Base-by-base conservation (phyloP, 2,888 invertebrate species). In the Diadegma fenestrale region DNA sequence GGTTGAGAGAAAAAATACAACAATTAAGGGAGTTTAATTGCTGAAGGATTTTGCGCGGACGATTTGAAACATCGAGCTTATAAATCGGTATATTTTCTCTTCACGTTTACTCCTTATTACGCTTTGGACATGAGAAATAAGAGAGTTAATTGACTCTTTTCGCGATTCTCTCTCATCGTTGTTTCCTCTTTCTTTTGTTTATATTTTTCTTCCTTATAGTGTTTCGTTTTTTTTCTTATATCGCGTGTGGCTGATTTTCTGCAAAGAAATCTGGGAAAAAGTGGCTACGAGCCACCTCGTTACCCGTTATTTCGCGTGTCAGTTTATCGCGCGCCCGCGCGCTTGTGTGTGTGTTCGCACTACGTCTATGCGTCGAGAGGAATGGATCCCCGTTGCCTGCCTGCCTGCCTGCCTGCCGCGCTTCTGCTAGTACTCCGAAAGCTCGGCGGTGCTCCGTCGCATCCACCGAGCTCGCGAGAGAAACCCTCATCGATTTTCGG, bases 401-500 rank as follows among this genome's bases (percentile, higher is more conserved):
- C 58, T 14, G 58, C 26, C 58, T 58, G 37, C 37, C 41, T 19
- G 54, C 26, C 61, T 22, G 41, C 41, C 22, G 41, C 41, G 61
- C 43, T 73, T 22, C 61, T 63, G 41, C 43, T 61, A 58, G 43
- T 54, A 22, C 64, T 77, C 58, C 26, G 58, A 58, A 58, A 58
- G 58, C 58, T 58, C 58, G 48, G 26, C 8, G 78, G 68, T 78
- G 66, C 69, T 69, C 45, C 73, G 69, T 33, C 76, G 69, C 84
- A 78, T 68, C 58, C 68, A 61, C 77, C 81, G 81, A 78, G 78
- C 81, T 73, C 80, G 77, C 66, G 77, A 84, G 84, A 78, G 79
- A 79, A 71, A 71, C 85, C 75, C 85, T 85, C 85, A 85, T 85
- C 81, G 85, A 85, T 85, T 85, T 85, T 85, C 81, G 85, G 81